Evolutionary conservation across 1,140 invertebrate genomes (phyloP).

Genomic region (Sycophila sp.): DNA sequence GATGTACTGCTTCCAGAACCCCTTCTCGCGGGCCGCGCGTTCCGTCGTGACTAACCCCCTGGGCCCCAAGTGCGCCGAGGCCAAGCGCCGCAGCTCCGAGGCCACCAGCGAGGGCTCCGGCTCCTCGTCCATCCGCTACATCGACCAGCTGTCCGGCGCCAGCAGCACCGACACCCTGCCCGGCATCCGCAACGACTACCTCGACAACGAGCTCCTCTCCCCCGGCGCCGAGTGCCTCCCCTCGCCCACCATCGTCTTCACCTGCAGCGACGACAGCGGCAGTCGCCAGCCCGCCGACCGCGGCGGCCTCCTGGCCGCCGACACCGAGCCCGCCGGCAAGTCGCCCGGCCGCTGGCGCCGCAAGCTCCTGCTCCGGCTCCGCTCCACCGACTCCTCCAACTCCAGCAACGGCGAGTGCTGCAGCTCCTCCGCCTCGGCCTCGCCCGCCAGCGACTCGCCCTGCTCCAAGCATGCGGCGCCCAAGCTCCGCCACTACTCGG

Average conservation of each 20-base stretch:
- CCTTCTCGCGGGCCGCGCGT: conserved; percentile 58
- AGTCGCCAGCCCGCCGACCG: background rate
- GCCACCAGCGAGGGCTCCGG: conserved; percentile 57
- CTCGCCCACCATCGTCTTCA: conserved; percentile 45
- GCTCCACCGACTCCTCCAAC: conserved; percentile 51
- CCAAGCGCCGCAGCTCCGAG: conserved; percentile 56
- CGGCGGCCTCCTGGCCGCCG: background rate
- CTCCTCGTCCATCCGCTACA: conserved; percentile 59
- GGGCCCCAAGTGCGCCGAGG: conserved; percentile 37
- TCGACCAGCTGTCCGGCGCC: conserved; percentile 58
- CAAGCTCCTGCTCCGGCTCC: conserved; percentile 53
- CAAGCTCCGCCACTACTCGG: background rate
- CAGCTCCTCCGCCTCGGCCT: conserved; percentile 50
- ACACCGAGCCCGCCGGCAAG: conserved; percentile 41
- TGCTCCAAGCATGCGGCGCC: background rate
- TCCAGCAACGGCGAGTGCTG: conserved; percentile 45
- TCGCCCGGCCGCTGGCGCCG: conserved; percentile 48
- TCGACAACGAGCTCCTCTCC: conserved; percentile 56
- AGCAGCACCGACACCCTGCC: conserved; percentile 62
- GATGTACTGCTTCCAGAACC: conserved; percentile 66
- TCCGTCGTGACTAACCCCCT: conserved; percentile 37
- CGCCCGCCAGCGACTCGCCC: conserved; percentile 48
- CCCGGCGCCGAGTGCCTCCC: conserved; percentile 53
- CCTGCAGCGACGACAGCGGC: conserved; percentile 42
- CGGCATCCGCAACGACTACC: conserved; percentile 57